Evolutionary conservation across 2,888 invertebrate genomes (phyloP), one percentile per base, ranked within the genome.

Genomic region (Eupithecia centaureata): DNA sequence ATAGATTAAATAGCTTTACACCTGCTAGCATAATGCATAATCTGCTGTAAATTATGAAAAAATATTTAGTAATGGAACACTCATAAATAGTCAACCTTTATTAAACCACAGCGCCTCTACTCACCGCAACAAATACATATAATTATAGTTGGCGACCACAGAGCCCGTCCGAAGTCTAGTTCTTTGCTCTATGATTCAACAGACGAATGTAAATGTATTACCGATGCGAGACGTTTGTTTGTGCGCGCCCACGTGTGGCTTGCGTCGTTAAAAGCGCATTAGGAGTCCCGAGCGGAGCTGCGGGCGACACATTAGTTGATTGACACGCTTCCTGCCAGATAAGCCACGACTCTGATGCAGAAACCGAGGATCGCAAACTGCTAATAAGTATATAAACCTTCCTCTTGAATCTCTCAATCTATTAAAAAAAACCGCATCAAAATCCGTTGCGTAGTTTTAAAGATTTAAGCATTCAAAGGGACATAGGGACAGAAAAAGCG

Each of bases 231-330:
- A 60, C 67, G 74, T 71, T 64, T 74, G 73, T 74, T 67, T 61
- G 71, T 64, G 52, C 62, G 70, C 64, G 67, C 63, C 70, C 84
- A 82, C 84, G 84, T 85, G 84, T 81, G 79, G 47, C 79, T 77
- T 81, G 80, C 78, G 80, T 87, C 86, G 86, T 86, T 86, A 86
- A 86, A 86, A 85, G 85, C 86, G 76, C 88, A 87, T 89, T 88
- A 89, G 73, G 72, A 78, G 80, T 77, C 80, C 77, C 77, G 71
- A 69, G 68, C 62, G 56, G 47, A 63, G 59, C 35, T 42, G 62
- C 33, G 65, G 61, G 69, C 68, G 75, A 72, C 74, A 73, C 71
- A 61, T 67, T 70, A 73, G 69, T 65, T 70, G 71, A 76, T 76
- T 68, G 75, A 74, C 71, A 71, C 66, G 70, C 72, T 73, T 75